A percentile compares a stretch with the other conserved stretches of the same genome.
These are phyloP conservation scores for Epinotia demarniana DNA, from an alignment of 2,888 invertebrate genomes.

Conservation along the genomic window DNA sequence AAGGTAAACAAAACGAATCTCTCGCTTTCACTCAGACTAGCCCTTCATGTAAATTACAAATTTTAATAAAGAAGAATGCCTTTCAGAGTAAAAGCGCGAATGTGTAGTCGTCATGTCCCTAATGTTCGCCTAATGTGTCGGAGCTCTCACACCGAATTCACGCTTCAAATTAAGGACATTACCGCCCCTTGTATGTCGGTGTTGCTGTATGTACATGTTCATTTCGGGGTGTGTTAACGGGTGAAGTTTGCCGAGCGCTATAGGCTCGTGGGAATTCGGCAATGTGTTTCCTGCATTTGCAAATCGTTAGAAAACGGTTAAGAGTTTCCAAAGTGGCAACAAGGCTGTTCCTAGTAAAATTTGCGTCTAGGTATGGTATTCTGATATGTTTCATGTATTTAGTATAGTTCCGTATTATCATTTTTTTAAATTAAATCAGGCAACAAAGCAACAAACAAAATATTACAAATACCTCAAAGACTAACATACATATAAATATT, in stretches of 20 bases:
- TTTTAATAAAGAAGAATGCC: constrained; percentile 54
- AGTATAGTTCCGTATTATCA: no score
- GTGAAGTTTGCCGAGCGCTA: constrained; percentile 39
- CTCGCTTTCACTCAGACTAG: constrained; percentile 21
- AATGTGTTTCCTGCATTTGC: constrained; percentile 41
- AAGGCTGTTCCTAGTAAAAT: background rate
- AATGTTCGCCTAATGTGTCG: constrained; percentile 57
- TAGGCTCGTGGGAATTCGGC: constrained; percentile 43
- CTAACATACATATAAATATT: no score
- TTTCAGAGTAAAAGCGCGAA: constrained; percentile 48
- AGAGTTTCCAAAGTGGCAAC: constrained; percentile 9
- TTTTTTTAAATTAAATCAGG: no score
- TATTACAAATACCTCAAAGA: no score
- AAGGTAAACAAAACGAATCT: constrained; percentile 20
- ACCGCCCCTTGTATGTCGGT: constrained; percentile 37
- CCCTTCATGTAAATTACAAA: constrained; percentile 43
- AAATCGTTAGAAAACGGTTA: constrained; percentile 41
- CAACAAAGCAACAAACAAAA: no score
- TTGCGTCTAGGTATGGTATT: background rate
- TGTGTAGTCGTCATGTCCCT: constrained; percentile 54
- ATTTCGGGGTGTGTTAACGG: constrained; percentile 42
- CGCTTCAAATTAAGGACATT: constrained; percentile 47
- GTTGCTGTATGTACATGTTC: constrained; percentile 29
- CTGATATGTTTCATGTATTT: no score
- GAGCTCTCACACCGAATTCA: constrained; percentile 52